Evolutionary conservation across 2,797 vertebrate genomes (phyloP).

Genomic region (Lagorchestes hirsutus): DNA sequence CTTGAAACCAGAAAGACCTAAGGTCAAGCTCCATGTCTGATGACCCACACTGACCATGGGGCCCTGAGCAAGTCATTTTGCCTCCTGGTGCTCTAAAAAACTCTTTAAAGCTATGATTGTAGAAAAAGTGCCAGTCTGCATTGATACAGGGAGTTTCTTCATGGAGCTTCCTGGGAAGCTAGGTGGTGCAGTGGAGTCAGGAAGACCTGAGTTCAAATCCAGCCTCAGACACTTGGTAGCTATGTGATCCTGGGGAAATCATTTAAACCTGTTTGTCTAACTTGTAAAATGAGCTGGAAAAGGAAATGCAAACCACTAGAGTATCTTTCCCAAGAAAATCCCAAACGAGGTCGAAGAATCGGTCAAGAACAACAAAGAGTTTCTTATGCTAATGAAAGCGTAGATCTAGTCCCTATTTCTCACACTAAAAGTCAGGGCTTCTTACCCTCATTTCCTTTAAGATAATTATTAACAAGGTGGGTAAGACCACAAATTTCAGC

Average conservation of each 20-base stretch:
- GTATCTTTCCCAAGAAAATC: not conserved
- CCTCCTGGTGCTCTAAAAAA: not conserved
- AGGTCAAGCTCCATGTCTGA: not conserved
- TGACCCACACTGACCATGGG: not conserved
- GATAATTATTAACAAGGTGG: not conserved
- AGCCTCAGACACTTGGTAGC: not conserved
- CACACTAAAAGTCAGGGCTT: not conserved
- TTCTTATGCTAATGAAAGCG: not conserved
- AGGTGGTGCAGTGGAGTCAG: not conserved
- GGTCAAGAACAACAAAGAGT: not conserved
- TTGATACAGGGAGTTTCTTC: not conserved
- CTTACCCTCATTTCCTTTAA: not conserved
- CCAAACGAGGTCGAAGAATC: not conserved
- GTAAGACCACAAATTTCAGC: slow-evolving; percentile 13
- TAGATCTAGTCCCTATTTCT: not conserved
- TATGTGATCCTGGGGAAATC: not conserved
- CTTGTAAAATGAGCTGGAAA: not conserved
- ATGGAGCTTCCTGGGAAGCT: not conserved
- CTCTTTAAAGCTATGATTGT: not conserved
- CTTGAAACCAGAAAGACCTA: not conserved
- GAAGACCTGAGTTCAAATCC: not conserved
- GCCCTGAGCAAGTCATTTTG: not conserved
- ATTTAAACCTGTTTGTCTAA: not conserved
- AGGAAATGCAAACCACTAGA: not conserved
- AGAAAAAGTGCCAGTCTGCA: not conserved